Percentiles rank a stretch among this genome's conserved stretches.
Evolutionary conservation across 2,113 vertebrate genomes (phyloP).

Genomic region (Myrmecophaga tridactyla): DNA sequence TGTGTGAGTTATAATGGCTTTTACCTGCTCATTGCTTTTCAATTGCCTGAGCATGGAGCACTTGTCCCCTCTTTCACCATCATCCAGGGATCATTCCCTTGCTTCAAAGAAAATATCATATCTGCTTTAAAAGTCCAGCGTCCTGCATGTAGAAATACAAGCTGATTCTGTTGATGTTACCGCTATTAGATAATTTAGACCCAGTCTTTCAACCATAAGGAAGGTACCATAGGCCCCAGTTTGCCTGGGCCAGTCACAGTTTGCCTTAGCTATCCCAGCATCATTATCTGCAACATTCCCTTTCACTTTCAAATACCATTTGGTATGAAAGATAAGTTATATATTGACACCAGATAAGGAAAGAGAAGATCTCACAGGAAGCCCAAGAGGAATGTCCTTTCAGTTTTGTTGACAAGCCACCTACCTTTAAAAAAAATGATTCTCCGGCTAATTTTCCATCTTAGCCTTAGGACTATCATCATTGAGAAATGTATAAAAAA

Average conservation of each 20-base stretch:
- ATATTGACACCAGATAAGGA: neutral
- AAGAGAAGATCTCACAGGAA: neutral
- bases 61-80: neutral
- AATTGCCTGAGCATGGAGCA: neutral
- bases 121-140: neutral
- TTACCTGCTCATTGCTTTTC: neutral
- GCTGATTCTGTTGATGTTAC: neutral
- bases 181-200: neutral
- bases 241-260: neutral
- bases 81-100: neutral
- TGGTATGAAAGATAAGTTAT: neutral
- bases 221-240: neutral
- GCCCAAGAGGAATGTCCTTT: neutral
- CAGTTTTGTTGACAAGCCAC: neutral
- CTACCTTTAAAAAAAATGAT: neutral
- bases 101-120: neutral
- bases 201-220: neutral
- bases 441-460: neutral
- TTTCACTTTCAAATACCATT: neutral
- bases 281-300: neutral
- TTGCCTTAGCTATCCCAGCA: neutral
- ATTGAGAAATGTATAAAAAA: neutral
- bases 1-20: neutral
- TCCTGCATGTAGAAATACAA: neutral
- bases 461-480: neutral